These are phyloP conservation scores for Glaucopsyche alexis DNA, from an alignment of 2,888 invertebrate species.

Conservation along the genomic window DNA sequence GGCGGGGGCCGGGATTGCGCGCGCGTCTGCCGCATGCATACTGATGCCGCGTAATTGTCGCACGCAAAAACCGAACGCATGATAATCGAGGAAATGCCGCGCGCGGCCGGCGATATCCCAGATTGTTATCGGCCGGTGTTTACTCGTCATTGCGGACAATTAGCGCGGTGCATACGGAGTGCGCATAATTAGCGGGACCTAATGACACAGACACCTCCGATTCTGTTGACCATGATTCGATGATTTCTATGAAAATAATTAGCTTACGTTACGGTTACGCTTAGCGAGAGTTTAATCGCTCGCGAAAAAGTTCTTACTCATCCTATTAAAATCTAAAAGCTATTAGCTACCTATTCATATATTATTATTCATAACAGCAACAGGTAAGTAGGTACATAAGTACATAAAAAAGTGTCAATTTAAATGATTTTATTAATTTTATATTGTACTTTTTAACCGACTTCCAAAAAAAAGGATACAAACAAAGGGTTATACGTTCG, in stretches of 20 bases:
- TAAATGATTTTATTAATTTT: no score
- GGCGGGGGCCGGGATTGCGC: conserved; percentile 43
- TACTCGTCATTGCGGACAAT: conserved; percentile 32
- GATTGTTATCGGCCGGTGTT: conserved; percentile 39
- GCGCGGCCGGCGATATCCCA: conserved; percentile 40
- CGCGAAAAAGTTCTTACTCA: no score
- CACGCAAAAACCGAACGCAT: conserved; percentile 67
- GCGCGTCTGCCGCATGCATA: conserved; percentile 63
- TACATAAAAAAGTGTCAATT: no score
- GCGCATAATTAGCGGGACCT: conserved; percentile 23
- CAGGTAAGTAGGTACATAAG: no score
- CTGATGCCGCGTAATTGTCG: conserved; percentile 69
- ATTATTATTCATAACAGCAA: no score
- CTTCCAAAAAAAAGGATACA: no score
- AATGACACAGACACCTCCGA: conserved; percentile 17
- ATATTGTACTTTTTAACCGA: no score
- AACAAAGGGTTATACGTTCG: no score
- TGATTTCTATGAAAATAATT: not conserved
- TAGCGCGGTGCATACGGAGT: conserved; percentile 29
- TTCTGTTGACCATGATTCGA: conserved; percentile 13
- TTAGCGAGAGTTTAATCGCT: not conserved
- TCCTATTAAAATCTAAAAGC: no score
- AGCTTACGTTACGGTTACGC: not conserved
- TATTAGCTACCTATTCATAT: no score
- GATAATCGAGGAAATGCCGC: conserved; percentile 68